Conservation (phyloP, 2,888 invertebrate genomes). For the Eupithecia dodoneata region DNA sequence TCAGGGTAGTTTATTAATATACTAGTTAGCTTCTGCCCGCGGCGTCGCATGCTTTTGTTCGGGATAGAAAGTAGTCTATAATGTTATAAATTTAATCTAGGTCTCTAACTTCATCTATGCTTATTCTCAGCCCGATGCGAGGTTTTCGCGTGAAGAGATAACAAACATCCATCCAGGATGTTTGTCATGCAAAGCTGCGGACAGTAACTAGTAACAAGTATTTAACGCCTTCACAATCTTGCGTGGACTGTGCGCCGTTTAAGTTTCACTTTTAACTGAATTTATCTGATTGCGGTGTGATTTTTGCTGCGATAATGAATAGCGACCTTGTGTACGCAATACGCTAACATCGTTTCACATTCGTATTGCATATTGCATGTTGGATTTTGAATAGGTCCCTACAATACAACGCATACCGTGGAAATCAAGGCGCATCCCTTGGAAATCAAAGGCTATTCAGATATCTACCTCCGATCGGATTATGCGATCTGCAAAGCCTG, state of each 20-base stretch:
- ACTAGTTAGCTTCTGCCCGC: not conserved
- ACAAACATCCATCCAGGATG: not conserved
- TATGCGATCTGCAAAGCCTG: too few relatives aligned
- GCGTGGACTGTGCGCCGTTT: slow-evolving; percentile 25
- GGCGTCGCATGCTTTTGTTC: not conserved
- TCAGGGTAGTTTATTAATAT: too few relatives aligned
- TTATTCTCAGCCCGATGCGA: not conserved
- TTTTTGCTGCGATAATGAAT: slow-evolving; percentile 24
- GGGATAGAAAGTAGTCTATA: not conserved
- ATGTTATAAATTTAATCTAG: not conserved
- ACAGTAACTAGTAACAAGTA: not conserved
- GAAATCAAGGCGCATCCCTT: not conserved
- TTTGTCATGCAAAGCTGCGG: not conserved
- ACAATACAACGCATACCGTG: not conserved
- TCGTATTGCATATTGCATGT: slow-evolving; percentile 17
- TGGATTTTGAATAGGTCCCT: not conserved
- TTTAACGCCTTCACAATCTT: slow-evolving; percentile 29
- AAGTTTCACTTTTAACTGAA: slow-evolving; percentile 36
- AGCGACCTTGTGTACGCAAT: slow-evolving; percentile 5
- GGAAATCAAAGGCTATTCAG: too few relatives aligned
- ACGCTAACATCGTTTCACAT: not conserved
- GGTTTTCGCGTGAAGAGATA: too few relatives aligned
- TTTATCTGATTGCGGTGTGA: slow-evolving; percentile 29
- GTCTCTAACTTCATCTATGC: not conserved
- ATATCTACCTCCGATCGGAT: too few relatives aligned